Percentiles rank a stretch among this genome's conserved stretches.
Conservation (phyloP, 2,113 vertebrate species). For the Symphodus melops region DNA sequence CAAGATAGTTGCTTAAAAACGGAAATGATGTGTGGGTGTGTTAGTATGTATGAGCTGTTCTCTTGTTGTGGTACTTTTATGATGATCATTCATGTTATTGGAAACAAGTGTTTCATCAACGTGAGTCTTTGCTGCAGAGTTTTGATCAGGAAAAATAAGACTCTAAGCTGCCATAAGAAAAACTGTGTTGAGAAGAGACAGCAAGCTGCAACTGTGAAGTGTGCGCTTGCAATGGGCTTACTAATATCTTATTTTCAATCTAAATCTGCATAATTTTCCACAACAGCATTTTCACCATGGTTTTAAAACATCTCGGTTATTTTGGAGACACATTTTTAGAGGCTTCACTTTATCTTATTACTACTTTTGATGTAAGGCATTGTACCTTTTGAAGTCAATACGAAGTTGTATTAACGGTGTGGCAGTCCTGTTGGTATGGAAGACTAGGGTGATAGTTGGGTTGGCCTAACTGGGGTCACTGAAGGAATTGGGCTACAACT, state of each 20-base stretch:
- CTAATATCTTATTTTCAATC: background rate
- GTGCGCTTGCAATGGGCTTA: background rate
- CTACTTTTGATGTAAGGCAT: too few species aligned
- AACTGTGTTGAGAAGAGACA: background rate
- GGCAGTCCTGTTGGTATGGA: too few species aligned
- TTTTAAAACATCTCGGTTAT: too few species aligned
- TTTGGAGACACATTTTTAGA: too few species aligned
- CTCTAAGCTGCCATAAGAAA: background rate
- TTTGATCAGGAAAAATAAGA: background rate
- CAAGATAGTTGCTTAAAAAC: too few species aligned
- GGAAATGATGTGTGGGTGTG: conserved; percentile 11
- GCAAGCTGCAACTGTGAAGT: background rate
- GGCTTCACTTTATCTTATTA: too few species aligned
- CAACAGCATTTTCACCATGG: too few species aligned
- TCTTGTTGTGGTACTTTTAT: background rate
- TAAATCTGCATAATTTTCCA: background rate
- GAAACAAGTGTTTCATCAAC: conserved; percentile 32
- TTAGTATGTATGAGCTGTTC: conserved; percentile 1
- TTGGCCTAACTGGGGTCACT: too few species aligned
- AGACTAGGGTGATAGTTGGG: too few species aligned
- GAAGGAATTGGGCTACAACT: too few species aligned
- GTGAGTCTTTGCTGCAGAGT: background rate
- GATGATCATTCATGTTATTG: background rate
- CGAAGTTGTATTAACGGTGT: too few species aligned
- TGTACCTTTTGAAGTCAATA: too few species aligned